Percentiles rank a stretch among this genome's conserved stretches.
phyloP scores from a whole-genome alignment of 2,113 vertebrate genomes.

The Irena cyanogastra region DNA sequence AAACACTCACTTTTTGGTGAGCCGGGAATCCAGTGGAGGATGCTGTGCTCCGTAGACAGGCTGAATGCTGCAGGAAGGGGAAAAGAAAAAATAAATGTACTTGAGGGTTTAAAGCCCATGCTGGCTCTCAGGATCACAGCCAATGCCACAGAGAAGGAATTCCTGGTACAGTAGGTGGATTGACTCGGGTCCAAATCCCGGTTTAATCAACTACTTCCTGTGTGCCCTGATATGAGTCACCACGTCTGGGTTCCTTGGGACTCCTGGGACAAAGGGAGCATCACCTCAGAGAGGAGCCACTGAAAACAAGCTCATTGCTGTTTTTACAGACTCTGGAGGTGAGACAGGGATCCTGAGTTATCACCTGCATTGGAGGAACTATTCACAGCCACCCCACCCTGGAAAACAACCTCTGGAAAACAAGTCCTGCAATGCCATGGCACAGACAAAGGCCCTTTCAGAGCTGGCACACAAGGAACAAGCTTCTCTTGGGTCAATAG shows the following conservation, averaged over 20 bases:
- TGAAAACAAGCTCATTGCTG: accelerated
- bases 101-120: not conserved
- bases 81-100: not conserved
- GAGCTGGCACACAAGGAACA: not conserved
- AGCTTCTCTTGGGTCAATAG: not conserved
- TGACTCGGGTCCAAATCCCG: not conserved
- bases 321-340: not conserved
- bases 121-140: not conserved
- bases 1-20: constrained; percentile 86
- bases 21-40: constrained; percentile 87
- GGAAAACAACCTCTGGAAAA: not conserved
- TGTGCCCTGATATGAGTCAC: not conserved
- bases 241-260: not conserved
- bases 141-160: accelerated
- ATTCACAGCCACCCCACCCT: not conserved
- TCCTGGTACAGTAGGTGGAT: not conserved
- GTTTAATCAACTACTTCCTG: not conserved
- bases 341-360: not conserved
- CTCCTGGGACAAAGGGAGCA: not conserved
- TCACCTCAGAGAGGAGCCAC: not conserved
- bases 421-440: not conserved
- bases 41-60: constrained; percentile 97
- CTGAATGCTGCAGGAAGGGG: constrained; percentile 78
- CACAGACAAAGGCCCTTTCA: constrained; percentile 14
- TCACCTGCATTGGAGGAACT: not conserved